Evolutionary conservation across 2,113 vertebrate genomes (phyloP), one percentile per base, ranked within the genome.

Genomic region (Elephas maximus): DNA sequence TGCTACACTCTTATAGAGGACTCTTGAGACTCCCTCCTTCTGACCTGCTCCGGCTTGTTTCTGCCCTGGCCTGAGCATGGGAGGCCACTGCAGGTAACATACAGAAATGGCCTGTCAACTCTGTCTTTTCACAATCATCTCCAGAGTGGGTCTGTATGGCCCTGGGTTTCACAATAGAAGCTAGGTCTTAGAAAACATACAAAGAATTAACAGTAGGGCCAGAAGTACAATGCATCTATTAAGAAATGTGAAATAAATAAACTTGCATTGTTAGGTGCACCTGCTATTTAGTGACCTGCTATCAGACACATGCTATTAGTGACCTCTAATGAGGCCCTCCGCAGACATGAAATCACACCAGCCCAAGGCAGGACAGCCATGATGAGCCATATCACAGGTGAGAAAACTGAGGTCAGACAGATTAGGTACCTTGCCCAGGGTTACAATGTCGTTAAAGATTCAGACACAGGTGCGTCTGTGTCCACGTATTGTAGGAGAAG

Each of bases 111-210:
- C 12, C 81, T 41, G 15, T 60, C 4, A 1, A 0, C 15, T 23
- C 30, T 41, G 7, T 71, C 71, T 44, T 18, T n/a, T 28, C 2
- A 2, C 48, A 77, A 60, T 9, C 11, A 8, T 28, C 37, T 37
- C 37, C 1, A 5, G 63, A 33, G 28, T 62, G n/a, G 26, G 48
- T 7, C 33, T 0, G 0, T 1, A 18, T 2, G 45, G 33, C 33
- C 20, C n/a, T 2, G 28, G 45, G 5, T 69, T 37, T 14, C 76
- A 26, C 63, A n/a, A 0, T 53, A 1, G 1, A 60, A 63, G 63
- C 24, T 0, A 2, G 20, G 9, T 1, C 2, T 2, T 0, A 3
- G 4, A 21, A 67, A 60, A 21, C 0, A 8, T 0, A 14, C 3
- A 15, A 1, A 41, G 26, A 28, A 60, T 3, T 15, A 33, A 57